Evolutionary conservation across 1,140 invertebrate genomes (phyloP).

Genomic region (Aphaenogaster floridana): DNA sequence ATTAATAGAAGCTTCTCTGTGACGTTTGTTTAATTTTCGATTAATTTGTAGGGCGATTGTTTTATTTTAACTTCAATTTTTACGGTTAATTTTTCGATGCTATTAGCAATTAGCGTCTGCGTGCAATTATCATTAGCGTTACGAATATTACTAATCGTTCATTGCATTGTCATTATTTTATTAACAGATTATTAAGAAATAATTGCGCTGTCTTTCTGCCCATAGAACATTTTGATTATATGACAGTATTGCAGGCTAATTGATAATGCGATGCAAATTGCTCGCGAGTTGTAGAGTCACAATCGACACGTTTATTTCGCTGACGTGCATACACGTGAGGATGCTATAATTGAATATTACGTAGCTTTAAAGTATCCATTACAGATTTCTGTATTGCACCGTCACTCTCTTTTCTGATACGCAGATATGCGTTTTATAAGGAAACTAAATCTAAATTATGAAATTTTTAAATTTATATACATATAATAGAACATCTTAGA

Average conservation of each 20-base stretch:
- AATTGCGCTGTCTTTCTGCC: neutral
- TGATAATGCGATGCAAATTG: neutral
- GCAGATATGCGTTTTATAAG: neutral
- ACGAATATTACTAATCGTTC: neutral
- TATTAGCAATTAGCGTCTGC: neutral
- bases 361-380: constrained; percentile 8
- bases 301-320: neutral
- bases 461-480: neutral
- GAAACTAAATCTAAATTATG: neutral
- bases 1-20: neutral
- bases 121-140: neutral
- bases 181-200: constrained; percentile 6
- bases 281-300: neutral
- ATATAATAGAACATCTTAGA: neutral
- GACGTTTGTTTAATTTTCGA: neutral
- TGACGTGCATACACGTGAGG: neutral
- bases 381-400: neutral
- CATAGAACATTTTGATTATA: neutral
- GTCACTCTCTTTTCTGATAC: constrained; percentile 5
- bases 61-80: neutral
- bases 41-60: neutral
- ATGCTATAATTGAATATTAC: constrained; percentile 44
- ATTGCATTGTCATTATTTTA: neutral
- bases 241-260: neutral
- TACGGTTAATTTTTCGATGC: neutral